Evolutionary conservation across 1,140 invertebrate species (phyloP).

Genomic region (Drosophila tropicalis): DNA sequence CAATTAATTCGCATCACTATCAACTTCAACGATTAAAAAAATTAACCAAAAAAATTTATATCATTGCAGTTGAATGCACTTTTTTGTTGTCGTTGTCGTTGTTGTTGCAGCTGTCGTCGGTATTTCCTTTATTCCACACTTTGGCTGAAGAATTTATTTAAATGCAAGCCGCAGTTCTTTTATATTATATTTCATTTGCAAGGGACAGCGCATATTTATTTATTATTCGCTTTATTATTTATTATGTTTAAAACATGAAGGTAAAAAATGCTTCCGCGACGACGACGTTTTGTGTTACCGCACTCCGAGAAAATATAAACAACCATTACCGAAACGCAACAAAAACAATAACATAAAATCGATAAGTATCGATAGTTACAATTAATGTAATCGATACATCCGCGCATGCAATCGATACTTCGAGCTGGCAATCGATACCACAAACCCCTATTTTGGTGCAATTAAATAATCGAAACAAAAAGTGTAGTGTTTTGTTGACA

Average conservation of each 20-base stretch:
- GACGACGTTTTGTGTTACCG: too few relatives aligned
- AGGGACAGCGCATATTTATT: not conserved
- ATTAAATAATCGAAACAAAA: not conserved
- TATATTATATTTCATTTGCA: not conserved
- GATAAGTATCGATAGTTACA: too few relatives aligned
- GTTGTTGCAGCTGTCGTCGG: not conserved
- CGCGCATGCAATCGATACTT: too few relatives aligned
- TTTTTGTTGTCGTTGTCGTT: conserved; percentile 15
- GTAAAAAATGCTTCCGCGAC: too few relatives aligned
- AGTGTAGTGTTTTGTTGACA: not conserved
- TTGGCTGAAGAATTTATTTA: conserved; percentile 23
- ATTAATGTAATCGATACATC: too few relatives aligned
- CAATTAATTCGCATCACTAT: not conserved
- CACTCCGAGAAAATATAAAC: too few relatives aligned
- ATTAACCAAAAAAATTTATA: conserved; percentile 27
- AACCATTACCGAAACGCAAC: too few relatives aligned
- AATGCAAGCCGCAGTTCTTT: conserved; percentile 12
- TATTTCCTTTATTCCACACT: not conserved
- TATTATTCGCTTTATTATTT: too few relatives aligned
- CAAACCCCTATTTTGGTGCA: too few relatives aligned
- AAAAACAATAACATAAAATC: too few relatives aligned
- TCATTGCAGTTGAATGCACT: conserved; percentile 69
- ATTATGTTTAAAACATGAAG: too few relatives aligned
- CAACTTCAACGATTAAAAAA: not conserved
- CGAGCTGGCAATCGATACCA: too few relatives aligned